These are phyloP conservation scores for Blennius ocellaris DNA, from an alignment of 2,113 vertebrate species.

Conservation along the genomic window DNA sequence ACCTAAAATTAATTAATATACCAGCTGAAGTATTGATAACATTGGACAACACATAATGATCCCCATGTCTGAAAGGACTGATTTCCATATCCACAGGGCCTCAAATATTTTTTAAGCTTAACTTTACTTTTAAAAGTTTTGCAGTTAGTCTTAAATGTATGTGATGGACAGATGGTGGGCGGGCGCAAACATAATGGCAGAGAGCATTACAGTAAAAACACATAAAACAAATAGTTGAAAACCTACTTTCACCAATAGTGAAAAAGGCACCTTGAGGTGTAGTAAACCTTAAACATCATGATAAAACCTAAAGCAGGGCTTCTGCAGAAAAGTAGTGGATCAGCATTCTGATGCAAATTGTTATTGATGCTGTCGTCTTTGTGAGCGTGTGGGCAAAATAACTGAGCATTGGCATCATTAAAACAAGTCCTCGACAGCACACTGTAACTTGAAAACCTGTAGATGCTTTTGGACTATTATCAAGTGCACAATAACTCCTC, in stretches of 20 bases:
- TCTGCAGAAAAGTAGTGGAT: background rate
- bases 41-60: background rate
- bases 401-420: too few relatives aligned
- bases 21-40: background rate
- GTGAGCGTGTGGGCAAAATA: too few relatives aligned
- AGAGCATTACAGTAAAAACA: background rate
- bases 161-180: slow-evolving; percentile 4
- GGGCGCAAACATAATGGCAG: background rate
- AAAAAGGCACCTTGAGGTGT: background rate
- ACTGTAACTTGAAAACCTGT: too few relatives aligned
- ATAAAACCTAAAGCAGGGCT: background rate
- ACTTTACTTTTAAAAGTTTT: background rate
- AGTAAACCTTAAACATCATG: background rate
- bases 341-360: background rate
- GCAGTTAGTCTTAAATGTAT: background rate
- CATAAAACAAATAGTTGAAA: background rate
- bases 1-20: background rate
- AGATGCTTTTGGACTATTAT: too few relatives aligned
- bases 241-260: background rate
- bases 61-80: background rate
- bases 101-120: background rate
- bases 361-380: too few relatives aligned
- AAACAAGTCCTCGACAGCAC: too few relatives aligned
- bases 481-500: too few relatives aligned
- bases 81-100: background rate